Evolutionary conservation across 2,888 invertebrate species (phyloP).

Genomic region (Sesia bembeciformis): DNA sequence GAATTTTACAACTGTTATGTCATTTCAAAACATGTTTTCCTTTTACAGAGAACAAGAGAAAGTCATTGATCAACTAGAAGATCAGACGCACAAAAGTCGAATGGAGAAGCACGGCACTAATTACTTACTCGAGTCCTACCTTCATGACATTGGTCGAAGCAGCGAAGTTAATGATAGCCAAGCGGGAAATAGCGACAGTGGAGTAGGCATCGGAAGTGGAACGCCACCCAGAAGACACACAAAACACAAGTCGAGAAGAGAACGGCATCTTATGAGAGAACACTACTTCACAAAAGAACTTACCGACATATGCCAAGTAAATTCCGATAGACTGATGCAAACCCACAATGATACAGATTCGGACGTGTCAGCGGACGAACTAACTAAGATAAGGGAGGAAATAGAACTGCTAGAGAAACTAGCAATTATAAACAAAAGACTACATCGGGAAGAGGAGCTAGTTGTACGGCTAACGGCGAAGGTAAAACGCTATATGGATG

Average conservation of each 20-base stretch:
- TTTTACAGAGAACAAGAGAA: conserved; percentile 80
- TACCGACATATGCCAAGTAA: conserved; percentile 68
- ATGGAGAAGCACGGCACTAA: conserved; percentile 86
- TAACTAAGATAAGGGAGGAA: conserved; percentile 77
- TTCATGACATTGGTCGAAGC: conserved; percentile 62
- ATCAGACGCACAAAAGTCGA: conserved; percentile 82
- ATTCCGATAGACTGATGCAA: conserved; percentile 59
- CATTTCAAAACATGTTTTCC: background rate
- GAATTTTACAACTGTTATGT: no score
- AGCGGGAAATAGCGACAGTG: conserved; percentile 81
- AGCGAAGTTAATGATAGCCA: conserved; percentile 69
- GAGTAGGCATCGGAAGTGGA: conserved; percentile 79
- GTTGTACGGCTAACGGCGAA: conserved; percentile 79
- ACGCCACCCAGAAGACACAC: conserved; percentile 71
- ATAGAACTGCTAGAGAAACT: conserved; percentile 83
- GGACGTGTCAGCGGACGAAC: conserved; percentile 63
- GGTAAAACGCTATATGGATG: conserved; percentile 74
- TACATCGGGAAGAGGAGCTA: conserved; percentile 83
- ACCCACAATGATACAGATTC: conserved; percentile 63
- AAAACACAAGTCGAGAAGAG: conserved; percentile 69
- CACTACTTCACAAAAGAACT: conserved; percentile 72
- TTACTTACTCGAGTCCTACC: conserved; percentile 85
- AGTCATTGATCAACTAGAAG: conserved; percentile 85
- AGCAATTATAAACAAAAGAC: conserved; percentile 80
- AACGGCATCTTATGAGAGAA: conserved; percentile 68